Evolutionary conservation across 2,797 vertebrate genomes (phyloP).

Genomic region (Takifugu rubripes): DNA sequence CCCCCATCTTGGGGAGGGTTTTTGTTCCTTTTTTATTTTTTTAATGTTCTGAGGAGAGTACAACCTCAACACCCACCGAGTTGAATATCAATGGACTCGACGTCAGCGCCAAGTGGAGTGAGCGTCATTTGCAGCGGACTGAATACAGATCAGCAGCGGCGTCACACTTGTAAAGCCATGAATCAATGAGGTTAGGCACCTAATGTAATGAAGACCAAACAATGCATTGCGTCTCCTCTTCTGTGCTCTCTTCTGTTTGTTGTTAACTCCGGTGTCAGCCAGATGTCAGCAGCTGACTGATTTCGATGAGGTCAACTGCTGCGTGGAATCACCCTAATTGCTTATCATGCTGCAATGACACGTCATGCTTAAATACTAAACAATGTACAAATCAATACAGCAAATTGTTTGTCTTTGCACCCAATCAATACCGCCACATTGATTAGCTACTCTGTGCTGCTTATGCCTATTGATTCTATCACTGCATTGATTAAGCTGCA

Average conservation of each 20-base stretch:
- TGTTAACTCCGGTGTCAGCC: constrained; percentile 60
- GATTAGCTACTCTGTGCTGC: background rate
- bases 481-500: background rate
- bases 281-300: constrained; percentile 69
- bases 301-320: constrained; percentile 4
- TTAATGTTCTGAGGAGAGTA: too few species aligned
- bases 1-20: background rate
- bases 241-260: constrained; percentile 10
- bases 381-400: background rate
- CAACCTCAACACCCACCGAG: constrained; percentile 34
- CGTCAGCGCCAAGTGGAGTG: constrained; percentile 19
- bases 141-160: constrained; percentile 46
- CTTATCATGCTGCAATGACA: constrained; percentile 1
- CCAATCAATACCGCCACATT: background rate
- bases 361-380: background rate
- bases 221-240: too few species aligned
- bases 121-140: constrained; percentile 12
- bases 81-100: constrained; percentile 46
- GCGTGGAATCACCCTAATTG: background rate
- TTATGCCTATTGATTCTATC: too few species aligned
- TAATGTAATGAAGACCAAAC: background rate
- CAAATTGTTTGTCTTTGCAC: background rate
- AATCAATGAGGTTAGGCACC: background rate
- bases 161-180: constrained; percentile 16
- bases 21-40: too few species aligned